phyloP scores from a whole-genome alignment of 1,140 invertebrate species.

The Drosophila bocki region DNA sequence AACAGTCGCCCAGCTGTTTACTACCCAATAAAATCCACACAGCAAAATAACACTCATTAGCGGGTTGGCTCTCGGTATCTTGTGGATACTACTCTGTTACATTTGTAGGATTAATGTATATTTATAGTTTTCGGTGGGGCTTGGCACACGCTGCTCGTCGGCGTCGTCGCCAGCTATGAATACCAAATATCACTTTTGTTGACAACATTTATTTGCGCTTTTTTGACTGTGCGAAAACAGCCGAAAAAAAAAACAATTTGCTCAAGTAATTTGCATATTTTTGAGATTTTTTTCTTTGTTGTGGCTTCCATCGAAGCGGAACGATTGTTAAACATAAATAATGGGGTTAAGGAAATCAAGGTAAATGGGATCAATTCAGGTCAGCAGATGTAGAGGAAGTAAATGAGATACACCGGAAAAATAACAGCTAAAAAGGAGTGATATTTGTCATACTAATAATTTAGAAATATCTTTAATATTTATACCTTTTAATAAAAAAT shows the following conservation, averaged over 20 bases:
- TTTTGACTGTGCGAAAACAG: slow-evolving; percentile 14
- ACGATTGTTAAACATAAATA: slow-evolving; percentile 24
- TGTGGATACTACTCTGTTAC: slow-evolving; percentile 17
- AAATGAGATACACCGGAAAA: background rate
- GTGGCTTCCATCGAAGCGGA: slow-evolving; percentile 8
- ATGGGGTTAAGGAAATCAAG: slow-evolving; percentile 39
- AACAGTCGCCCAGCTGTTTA: slow-evolving; percentile 56
- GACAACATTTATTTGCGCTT: slow-evolving; percentile 38
- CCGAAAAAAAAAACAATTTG: slow-evolving; percentile 19
- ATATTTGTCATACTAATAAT: background rate
- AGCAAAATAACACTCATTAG: slow-evolving; percentile 45
- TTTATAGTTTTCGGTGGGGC: slow-evolving; percentile 9
- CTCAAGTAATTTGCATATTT: slow-evolving; percentile 47
- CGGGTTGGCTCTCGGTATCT: slow-evolving; percentile 10
- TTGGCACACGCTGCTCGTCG: slow-evolving; percentile 26
- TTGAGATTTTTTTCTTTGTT: slow-evolving; percentile 28
- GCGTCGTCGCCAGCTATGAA: slow-evolving; percentile 26
- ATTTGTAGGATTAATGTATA: slow-evolving; percentile 13
- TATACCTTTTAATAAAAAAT: background rate
- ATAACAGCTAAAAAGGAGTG: background rate
- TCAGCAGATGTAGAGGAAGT: slow-evolving; percentile 11
- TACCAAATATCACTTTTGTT: slow-evolving; percentile 47
- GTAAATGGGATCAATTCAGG: slow-evolving; percentile 41
- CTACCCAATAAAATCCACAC: slow-evolving; percentile 40
- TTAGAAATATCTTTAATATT: background rate